These are phyloP conservation scores for Melanostoma scalare DNA, from an alignment of 2,888 invertebrate genomes.

Conservation along the genomic window DNA sequence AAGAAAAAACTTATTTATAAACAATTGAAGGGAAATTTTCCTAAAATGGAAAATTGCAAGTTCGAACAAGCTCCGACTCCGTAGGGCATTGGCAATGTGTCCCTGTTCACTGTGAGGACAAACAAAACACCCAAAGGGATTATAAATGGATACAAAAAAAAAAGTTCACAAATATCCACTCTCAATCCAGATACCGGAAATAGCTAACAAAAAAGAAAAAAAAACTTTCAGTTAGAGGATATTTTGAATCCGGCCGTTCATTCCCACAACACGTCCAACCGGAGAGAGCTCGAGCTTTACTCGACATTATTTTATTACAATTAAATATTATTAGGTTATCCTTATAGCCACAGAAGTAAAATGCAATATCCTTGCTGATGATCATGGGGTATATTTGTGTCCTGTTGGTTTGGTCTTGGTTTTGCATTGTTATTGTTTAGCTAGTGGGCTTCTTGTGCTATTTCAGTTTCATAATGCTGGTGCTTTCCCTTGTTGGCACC, in stretches of 20 bases:
- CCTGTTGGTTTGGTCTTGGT: constrained; percentile 1
- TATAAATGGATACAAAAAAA: constrained; percentile 35
- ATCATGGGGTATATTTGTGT: constrained; percentile 12
- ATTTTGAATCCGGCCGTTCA: constrained; percentile 11
- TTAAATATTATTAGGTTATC: constrained; percentile 70
- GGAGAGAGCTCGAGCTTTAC: background rate
- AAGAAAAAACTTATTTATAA: background rate
- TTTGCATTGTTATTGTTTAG: constrained; percentile 25
- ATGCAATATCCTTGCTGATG: constrained; percentile 56
- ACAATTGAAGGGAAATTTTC: constrained; percentile 39
- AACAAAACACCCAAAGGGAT: constrained; percentile 33
- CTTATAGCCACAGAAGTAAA: constrained; percentile 51
- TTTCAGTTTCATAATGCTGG: background rate
- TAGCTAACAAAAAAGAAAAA: background rate
- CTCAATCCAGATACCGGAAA: constrained; percentile 49
- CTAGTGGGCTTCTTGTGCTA: background rate
- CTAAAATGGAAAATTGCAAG: constrained; percentile 49
- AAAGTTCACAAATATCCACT: constrained; percentile 6
- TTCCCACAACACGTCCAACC: background rate
- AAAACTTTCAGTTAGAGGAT: constrained; percentile 35
- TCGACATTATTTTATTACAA: constrained; percentile 58
- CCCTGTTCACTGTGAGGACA: constrained; percentile 29
- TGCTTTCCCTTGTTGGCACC: constrained; percentile 23
- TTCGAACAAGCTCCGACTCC: background rate
- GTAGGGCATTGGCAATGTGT: constrained; percentile 10